phyloP scores from a whole-genome alignment of 1,140 invertebrate species.

The Macrocentrus cingulum region DNA sequence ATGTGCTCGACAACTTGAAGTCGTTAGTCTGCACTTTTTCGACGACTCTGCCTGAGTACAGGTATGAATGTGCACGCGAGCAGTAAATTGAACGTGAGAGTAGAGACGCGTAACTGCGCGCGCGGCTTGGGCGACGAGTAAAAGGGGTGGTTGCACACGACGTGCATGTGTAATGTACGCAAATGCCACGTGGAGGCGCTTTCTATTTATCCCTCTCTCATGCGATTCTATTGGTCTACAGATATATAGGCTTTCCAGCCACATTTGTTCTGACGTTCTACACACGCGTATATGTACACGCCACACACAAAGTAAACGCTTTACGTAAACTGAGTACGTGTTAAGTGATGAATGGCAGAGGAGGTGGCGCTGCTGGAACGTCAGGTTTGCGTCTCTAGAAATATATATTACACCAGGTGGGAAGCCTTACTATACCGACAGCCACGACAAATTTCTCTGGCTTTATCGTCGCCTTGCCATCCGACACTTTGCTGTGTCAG shows the following conservation, averaged over 20 bases:
- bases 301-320: slow-evolving; percentile 1
- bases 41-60: slow-evolving; percentile 3
- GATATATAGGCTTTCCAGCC: background rate
- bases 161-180: slow-evolving; percentile 23
- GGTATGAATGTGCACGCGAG: slow-evolving; percentile 18
- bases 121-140: slow-evolving; percentile 4
- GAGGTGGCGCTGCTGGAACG: background rate
- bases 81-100: slow-evolving; percentile 24
- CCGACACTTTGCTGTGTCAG: slow-evolving; percentile 1
- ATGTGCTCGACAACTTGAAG: slow-evolving; percentile 20
- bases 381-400: background rate
- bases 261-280: too few relatives aligned
- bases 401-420: background rate
- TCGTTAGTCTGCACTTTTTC: slow-evolving; percentile 7
- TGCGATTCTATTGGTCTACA: background rate
- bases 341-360: slow-evolving; percentile 3
- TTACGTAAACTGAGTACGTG: slow-evolving; percentile 4
- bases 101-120: slow-evolving; percentile 7
- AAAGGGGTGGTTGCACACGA: slow-evolving; percentile 22
- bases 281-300: too few relatives aligned
- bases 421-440: background rate
- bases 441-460: background rate
- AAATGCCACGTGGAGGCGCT: background rate
- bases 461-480: slow-evolving; percentile 1
- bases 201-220: background rate